Evolutionary conservation across 2,888 invertebrate species (phyloP).

Genomic region (Meta bourneti): DNA sequence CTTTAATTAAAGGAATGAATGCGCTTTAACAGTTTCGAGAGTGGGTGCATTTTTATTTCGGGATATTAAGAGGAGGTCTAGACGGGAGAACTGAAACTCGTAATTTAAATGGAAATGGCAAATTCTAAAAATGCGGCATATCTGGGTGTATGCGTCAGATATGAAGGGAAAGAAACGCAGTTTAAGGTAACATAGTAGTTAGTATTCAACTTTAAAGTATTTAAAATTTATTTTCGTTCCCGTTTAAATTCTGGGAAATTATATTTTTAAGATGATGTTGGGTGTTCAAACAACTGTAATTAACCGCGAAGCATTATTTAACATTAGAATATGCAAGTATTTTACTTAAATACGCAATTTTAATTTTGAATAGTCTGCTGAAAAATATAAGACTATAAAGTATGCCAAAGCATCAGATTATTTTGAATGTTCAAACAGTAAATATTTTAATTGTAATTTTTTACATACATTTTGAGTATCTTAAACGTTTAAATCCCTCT

Average conservation of each 20-base stretch:
- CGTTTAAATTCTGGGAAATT: too few species aligned
- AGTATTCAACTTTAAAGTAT: too few species aligned
- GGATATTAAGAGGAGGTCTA: conserved; percentile 2
- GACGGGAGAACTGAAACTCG: not conserved
- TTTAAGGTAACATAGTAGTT: too few species aligned
- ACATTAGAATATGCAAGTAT: too few species aligned
- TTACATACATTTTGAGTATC: not conserved
- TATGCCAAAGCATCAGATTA: not conserved
- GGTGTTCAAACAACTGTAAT: too few species aligned
- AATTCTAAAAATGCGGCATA: not conserved
- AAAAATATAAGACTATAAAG: not conserved
- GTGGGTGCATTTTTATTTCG: not conserved
- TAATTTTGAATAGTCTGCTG: not conserved
- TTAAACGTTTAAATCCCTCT: not conserved
- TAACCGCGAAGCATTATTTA: too few species aligned
- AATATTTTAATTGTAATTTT: too few species aligned
- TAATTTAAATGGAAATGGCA: conserved; percentile 33
- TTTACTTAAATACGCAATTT: not conserved
- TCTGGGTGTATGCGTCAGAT: too few species aligned
- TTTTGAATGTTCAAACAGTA: not conserved
- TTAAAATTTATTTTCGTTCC: too few species aligned
- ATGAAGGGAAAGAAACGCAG: too few species aligned
- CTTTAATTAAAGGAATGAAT: conserved; percentile 64
- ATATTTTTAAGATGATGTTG: too few species aligned
- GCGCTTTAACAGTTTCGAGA: conserved; percentile 26